Evolutionary conservation across 1,140 invertebrate species (phyloP), one percentile per base, ranked within the genome.

Genomic region (Musca vetustissima): DNA sequence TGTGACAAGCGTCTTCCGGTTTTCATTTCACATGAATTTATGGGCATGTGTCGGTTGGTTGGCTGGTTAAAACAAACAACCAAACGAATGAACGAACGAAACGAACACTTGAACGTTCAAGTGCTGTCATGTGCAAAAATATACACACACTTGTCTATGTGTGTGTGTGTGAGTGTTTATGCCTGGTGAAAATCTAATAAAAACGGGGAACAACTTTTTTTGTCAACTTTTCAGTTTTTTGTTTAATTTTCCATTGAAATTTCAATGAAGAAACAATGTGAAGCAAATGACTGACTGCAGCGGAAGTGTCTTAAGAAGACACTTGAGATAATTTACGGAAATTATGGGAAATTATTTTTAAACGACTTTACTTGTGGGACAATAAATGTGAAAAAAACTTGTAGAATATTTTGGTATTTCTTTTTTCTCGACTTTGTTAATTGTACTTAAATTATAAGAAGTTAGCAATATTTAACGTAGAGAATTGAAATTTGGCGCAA

Each of bases 1-100:
- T 69, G 59, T 69, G 68, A 69, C 68, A 69, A 64, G 59, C 36
- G 61, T 66, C 68, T 69, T 69, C 68, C 68, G 68, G 68, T 66
- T 69, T 69, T 66, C 64, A 66, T 69, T 69, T 66, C 61, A 36
- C 64, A 55, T 66, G 32, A 69, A 69, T 66, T 69, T 69, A 65
- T 69, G 66, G 53, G 25, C 66, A 36, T 66, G 47, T 32, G 36
- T 43, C 13, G 36, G 36, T 43, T 43, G n/a, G n/a, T n/a, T n/a
- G n/a, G n/a, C n/a, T n/a, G n/a, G n/a, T n/a, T n/a, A n/a, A n/a
- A n/a, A n/a, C n/a, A n/a, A n/a, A n/a, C n/a, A n/a, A n/a, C n/a
- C n/a, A n/a, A n/a, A n/a, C n/a, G n/a, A n/a, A n/a, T n/a, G n/a
- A n/a, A n/a, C n/a, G n/a, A 43, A 13, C 6, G 6, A 43, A 43